Evolutionary conservation across 2,888 invertebrate species (phyloP).

Genomic region (Trissolcus japonicus): DNA sequence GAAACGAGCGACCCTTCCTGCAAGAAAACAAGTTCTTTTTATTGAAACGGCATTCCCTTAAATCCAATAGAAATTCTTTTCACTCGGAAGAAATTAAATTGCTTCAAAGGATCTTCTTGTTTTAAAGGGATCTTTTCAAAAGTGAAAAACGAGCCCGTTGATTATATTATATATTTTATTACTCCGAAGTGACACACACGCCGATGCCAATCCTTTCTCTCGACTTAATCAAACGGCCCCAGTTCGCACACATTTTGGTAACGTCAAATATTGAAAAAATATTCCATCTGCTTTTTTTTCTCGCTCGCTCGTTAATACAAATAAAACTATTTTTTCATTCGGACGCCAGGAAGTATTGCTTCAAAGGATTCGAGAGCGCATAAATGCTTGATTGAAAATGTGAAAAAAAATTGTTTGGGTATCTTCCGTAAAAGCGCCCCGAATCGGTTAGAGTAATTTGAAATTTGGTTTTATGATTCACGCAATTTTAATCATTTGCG

Average conservation of each 20-base stretch:
- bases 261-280: constrained; percentile 18
- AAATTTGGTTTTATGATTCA: constrained; percentile 1
- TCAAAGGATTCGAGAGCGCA: constrained; percentile 12
- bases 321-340: constrained; percentile 1
- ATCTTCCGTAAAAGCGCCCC: no score
- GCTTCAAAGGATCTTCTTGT: constrained; percentile 53
- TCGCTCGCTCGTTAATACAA: constrained; percentile 13
- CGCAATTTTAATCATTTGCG: no score
- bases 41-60: constrained; percentile 49
- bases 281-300: neutral
- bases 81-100: constrained; percentile 53
- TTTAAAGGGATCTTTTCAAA: constrained; percentile 43
- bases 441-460: neutral
- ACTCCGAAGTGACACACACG: constrained; percentile 20
- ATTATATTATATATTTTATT: constrained; percentile 46
- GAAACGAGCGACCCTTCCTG: constrained; percentile 29
- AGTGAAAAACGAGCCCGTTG: constrained; percentile 44
- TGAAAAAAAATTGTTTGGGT: neutral
- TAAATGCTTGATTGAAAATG: constrained; percentile 12
- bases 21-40: constrained; percentile 49
- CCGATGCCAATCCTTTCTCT: constrained; percentile 22
- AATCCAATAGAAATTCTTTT: constrained; percentile 54
- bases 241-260: constrained; percentile 8
- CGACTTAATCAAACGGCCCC: constrained; percentile 23
- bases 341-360: constrained; percentile 12